Base-by-base conservation (phyloP, 2,113 vertebrate species). In the Mus spicilegus region DNA sequence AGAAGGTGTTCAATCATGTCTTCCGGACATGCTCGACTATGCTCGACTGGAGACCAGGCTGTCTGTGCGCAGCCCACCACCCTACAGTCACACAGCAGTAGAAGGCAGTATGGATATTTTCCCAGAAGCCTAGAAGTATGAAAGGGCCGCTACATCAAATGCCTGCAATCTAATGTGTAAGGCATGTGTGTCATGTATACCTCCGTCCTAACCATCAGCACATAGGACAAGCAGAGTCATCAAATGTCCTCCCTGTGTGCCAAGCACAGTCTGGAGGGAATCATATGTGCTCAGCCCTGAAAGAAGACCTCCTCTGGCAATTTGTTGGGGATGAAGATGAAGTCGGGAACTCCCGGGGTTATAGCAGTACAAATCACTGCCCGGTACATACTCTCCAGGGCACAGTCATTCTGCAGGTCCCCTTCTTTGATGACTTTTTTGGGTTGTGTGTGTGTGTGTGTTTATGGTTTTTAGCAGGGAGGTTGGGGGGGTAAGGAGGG, bases 271-370 rank as follows among this genome's bases (percentile, higher is more conserved):
- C 85, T 65, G 61, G 72, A 5, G 1, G 58, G 46, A 76, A 76
- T 73, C 75, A 92, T 42, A 61, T 24, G 24, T 19, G 28, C n/a
- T 73, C 22, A 5, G 11, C 42, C 54, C 39, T 6, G 11, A 9
- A 95, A 77, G 39, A 77, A 78, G 88, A 77, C 67, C 72, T 61
- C 56, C 56, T 24, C 36, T 88, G 56, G 87, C 88, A 78, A 36
- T 67, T 54, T 49, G 6, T 58, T 95, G 36, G 12, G 9, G 88
- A 49, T 76, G 67, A 61, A 80, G 65, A 76, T 46, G 36, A 36
- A 54, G 14, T 20, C 39, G 78, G 39, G n/a, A 84, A 61, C 26
- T 7, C 54, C 56, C 77, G 69, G 77, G 51, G 77, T 54, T 39
- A 16, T 10, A 20, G n/a, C 12, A 69, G 17, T 26, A n/a, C 28